Conservation (phyloP, 1,140 invertebrate species). For the Meloidogyne hapla region DNA sequence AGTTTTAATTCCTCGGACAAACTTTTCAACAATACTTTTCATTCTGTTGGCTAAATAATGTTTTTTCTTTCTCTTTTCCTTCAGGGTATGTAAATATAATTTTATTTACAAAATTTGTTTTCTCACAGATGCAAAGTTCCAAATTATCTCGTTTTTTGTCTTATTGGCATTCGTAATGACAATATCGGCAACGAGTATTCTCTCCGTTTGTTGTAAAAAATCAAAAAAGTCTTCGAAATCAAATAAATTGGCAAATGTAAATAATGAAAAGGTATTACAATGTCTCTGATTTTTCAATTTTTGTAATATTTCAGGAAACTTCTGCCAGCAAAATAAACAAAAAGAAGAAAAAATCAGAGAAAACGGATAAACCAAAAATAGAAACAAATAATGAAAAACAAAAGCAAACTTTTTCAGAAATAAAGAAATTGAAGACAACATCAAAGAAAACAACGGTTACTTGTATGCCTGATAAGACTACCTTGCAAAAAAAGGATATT, state of each 20-base stretch:
- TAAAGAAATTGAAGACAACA: background rate
- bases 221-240: background rate
- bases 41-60: no score
- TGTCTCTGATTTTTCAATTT: background rate
- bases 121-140: background rate
- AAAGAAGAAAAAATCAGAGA: background rate
- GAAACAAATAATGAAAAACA: background rate
- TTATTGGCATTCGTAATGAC: background rate
- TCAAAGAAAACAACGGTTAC: background rate
- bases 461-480: background rate
- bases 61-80: background rate
- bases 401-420: background rate
- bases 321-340: background rate
- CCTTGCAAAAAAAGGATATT: background rate
- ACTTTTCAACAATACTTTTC: no score
- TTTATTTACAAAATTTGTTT: background rate
- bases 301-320: background rate
- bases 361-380: background rate
- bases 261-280: background rate
- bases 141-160: background rate
- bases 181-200: background rate
- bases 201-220: background rate
- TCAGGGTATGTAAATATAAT: background rate
- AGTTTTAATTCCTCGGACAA: no score
- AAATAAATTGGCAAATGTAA: background rate